A percentile compares a stretch with the other conserved stretches of the same genome.
phyloP scores from a whole-genome alignment of 1,140 invertebrate species.

The Antheraea pernyi region DNA sequence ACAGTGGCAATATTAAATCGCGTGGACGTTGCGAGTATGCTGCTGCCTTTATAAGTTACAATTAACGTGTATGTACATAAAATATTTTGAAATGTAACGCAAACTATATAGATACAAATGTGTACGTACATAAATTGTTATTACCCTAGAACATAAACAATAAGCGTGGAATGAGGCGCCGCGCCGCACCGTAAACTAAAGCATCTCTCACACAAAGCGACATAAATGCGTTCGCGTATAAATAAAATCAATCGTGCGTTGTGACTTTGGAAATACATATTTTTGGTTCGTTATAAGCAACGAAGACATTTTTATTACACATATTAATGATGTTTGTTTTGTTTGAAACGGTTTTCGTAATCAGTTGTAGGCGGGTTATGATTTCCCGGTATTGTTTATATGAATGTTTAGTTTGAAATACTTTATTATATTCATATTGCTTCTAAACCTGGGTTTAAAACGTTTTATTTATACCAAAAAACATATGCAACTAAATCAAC shows the following conservation, averaged over 20 bases:
- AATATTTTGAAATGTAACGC: not conserved
- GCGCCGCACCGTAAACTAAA: slow-evolving; percentile 33
- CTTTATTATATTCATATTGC: not conserved
- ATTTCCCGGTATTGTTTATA: not conserved
- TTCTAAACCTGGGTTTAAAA: not conserved
- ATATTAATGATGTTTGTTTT: slow-evolving; percentile 20
- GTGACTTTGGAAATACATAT: slow-evolving; percentile 28
- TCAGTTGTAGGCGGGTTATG: not conserved
- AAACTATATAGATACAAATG: slow-evolving; percentile 15
- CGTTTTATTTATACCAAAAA: not conserved
- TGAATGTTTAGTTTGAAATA: not conserved
- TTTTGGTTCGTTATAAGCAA: slow-evolving; percentile 25
- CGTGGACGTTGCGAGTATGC: not conserved
- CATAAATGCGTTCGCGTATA: slow-evolving; percentile 62
- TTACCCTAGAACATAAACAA: slow-evolving; percentile 13
- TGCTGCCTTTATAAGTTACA: not conserved
- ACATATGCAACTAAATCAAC: too few relatives aligned
- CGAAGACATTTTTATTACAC: slow-evolving; percentile 18
- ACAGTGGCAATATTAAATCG: not conserved
- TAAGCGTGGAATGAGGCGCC: slow-evolving; percentile 11
- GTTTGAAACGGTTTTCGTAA: slow-evolving; percentile 13
- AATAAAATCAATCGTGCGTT: slow-evolving; percentile 62
- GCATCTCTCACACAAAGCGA: slow-evolving; percentile 49
- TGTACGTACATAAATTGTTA: slow-evolving; percentile 20
- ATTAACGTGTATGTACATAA: not conserved